These are phyloP conservation scores for Heliothis subflexa DNA, from an alignment of 1,140 invertebrate species.

Conservation along the genomic window DNA sequence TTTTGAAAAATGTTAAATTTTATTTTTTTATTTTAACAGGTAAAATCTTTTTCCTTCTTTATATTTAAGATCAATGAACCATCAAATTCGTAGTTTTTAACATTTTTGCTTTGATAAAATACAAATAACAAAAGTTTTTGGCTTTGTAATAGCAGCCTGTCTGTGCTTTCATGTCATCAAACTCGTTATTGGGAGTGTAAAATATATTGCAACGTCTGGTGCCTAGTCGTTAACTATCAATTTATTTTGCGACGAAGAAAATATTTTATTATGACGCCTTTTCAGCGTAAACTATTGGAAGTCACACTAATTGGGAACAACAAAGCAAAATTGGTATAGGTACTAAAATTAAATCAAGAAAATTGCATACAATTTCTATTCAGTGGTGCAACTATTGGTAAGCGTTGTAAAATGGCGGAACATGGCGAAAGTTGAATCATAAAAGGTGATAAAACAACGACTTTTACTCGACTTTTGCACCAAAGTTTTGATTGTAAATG, in stretches of 20 bases:
- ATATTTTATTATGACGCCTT: background rate
- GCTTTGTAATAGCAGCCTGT: background rate
- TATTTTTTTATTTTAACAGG: too few relatives aligned
- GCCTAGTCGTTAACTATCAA: constrained; percentile 12
- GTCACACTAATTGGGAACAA: background rate
- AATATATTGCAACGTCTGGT: background rate
- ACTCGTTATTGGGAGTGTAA: constrained; percentile 4
- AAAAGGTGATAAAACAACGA: constrained; percentile 10
- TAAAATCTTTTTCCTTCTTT: too few relatives aligned
- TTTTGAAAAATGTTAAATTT: too few relatives aligned
- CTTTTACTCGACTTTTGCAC: background rate
- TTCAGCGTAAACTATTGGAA: background rate
- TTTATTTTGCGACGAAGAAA: constrained; percentile 6
- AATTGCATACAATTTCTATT: too few relatives aligned
- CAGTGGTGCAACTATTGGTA: background rate
- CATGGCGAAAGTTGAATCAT: constrained; percentile 9
- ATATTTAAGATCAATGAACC: too few relatives aligned
- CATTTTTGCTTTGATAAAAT: too few relatives aligned
- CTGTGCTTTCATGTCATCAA: constrained; percentile 1
- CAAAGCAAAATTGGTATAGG: too few relatives aligned
- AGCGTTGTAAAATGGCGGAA: background rate
- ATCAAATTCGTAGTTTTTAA: too few relatives aligned
- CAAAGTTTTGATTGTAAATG: constrained; percentile 29
- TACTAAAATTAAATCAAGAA: too few relatives aligned
- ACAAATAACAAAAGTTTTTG: too few relatives aligned